These are phyloP conservation scores for Chamaedrilus cognettii DNA, from an alignment of 2,888 invertebrate species.

Conservation along the genomic window DNA sequence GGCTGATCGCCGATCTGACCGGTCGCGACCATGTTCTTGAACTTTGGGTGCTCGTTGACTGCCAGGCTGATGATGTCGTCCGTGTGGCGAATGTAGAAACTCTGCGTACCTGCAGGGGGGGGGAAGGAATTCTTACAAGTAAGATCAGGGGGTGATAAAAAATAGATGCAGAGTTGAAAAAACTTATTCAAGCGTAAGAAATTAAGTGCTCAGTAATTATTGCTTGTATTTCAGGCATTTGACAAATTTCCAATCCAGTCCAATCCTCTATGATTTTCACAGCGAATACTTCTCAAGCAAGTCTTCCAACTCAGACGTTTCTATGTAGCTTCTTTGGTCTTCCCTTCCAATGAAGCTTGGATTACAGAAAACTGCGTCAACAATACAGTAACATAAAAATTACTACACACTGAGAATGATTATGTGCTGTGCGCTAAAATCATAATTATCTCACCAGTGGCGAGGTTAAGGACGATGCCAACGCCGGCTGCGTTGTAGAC, in stretches of 20 bases:
- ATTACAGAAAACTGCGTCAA: background rate
- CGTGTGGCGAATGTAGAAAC: conserved; percentile 58
- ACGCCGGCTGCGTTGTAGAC: conserved; percentile 60
- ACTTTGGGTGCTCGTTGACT: conserved; percentile 57
- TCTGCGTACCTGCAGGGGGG: conserved; percentile 54
- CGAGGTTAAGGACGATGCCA: conserved; percentile 57
- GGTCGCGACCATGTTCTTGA: conserved; percentile 56
- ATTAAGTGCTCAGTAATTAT: too few relatives aligned
- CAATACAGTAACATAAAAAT: background rate
- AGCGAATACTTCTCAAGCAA: too few relatives aligned
- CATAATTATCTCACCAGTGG: conserved; percentile 52
- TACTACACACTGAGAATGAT: background rate
- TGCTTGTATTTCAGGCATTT: too few relatives aligned
- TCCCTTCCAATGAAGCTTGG: too few relatives aligned
- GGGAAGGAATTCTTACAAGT: too few relatives aligned
- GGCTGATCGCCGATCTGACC: conserved; percentile 58
- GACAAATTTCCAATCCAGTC: too few relatives aligned
- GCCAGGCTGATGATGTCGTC: conserved; percentile 60
- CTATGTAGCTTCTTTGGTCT: too few relatives aligned
- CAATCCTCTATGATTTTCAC: too few relatives aligned
- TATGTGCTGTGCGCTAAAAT: background rate
- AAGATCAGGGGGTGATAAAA: too few relatives aligned
- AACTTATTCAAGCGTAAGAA: too few relatives aligned
- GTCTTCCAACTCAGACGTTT: too few relatives aligned
- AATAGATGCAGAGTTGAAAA: too few relatives aligned